Conservation (phyloP, 2,888 invertebrate species). For the Ochropleura plecta region DNA sequence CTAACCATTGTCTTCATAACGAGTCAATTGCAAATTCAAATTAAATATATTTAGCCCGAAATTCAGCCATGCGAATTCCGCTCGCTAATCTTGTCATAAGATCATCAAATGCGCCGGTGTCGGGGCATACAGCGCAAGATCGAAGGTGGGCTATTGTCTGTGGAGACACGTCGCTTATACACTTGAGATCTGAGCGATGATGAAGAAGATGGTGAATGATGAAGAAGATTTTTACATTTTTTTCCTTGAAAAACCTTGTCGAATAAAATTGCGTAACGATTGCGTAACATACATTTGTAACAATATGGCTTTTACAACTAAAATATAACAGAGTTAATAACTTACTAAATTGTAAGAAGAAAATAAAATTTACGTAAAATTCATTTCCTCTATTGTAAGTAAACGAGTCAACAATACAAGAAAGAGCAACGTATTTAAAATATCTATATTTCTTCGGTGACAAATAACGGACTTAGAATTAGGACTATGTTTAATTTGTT, state of each 20-base stretch:
- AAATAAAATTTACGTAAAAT: conserved; percentile 23
- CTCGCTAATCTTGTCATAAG: no score
- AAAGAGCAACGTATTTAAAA: conserved; percentile 45
- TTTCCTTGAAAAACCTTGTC: background rate
- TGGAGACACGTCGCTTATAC: no score
- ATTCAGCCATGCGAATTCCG: no score
- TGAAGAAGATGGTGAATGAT: no score
- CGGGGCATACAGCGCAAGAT: no score
- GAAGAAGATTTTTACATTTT: background rate
- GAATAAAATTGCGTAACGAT: background rate
- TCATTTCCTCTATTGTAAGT: conserved; percentile 27
- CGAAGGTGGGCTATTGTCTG: no score
- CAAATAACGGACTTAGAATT: conserved; percentile 51
- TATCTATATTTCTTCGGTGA: conserved; percentile 56
- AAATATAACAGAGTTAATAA: conserved; percentile 55
- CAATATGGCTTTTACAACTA: conserved; percentile 59
- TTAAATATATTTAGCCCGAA: no score
- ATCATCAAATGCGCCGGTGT: no score
- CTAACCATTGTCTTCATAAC: no score
- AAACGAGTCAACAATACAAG: conserved; percentile 53
- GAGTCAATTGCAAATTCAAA: no score
- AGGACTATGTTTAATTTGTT: conserved; percentile 64
- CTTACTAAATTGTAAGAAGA: conserved; percentile 46
- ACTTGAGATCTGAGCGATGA: no score
- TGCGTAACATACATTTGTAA: conserved; percentile 32